Percentiles rank a stretch among this genome's conserved stretches.
Evolutionary conservation across 2,888 invertebrate genomes (phyloP).

Genomic region (Agrilus cyanescens): DNA sequence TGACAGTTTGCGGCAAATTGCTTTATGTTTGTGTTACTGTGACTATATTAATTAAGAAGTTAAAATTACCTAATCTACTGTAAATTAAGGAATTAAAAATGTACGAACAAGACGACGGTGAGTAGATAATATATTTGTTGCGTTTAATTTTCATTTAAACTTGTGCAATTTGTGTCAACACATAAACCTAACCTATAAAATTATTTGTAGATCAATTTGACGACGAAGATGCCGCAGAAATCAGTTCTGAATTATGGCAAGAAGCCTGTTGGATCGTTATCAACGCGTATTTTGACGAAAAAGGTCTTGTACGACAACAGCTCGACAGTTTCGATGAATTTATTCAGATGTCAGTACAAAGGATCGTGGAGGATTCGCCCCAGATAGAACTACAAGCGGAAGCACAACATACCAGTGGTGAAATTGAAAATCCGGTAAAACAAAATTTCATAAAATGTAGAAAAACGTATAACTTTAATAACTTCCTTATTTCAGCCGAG

Average conservation of each 20-base stretch:
- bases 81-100: slow-evolving; percentile 15
- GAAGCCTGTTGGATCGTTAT: slow-evolving; percentile 99
- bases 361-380: slow-evolving; percentile 98
- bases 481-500: slow-evolving; percentile 46
- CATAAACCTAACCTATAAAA: slow-evolving; percentile 1
- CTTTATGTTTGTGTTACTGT: too few relatives aligned
- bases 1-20: too few relatives aligned
- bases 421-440: slow-evolving; percentile 72
- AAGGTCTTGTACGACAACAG: slow-evolving; percentile 97
- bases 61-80: neutral
- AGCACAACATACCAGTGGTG: slow-evolving; percentile 90
- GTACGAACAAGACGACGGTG: slow-evolving; percentile 33
- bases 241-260: slow-evolving; percentile 97
- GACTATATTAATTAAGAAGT: too few relatives aligned
- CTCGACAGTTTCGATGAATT: slow-evolving; percentile 99
- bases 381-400: slow-evolving; percentile 96
- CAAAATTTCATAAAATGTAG: neutral
- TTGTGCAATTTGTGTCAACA: slow-evolving; percentile 3
- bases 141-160: neutral
- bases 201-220: slow-evolving; percentile 44
- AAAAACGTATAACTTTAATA: slow-evolving; percentile 1
- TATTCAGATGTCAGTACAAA: slow-evolving; percentile 98
- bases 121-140: slow-evolving; percentile 8
- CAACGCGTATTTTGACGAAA: slow-evolving; percentile 99
- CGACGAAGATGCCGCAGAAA: slow-evolving; percentile 87